Evolutionary conservation across 2,797 vertebrate genomes (phyloP).

Genomic region (Typhlichthys subterraneus): DNA sequence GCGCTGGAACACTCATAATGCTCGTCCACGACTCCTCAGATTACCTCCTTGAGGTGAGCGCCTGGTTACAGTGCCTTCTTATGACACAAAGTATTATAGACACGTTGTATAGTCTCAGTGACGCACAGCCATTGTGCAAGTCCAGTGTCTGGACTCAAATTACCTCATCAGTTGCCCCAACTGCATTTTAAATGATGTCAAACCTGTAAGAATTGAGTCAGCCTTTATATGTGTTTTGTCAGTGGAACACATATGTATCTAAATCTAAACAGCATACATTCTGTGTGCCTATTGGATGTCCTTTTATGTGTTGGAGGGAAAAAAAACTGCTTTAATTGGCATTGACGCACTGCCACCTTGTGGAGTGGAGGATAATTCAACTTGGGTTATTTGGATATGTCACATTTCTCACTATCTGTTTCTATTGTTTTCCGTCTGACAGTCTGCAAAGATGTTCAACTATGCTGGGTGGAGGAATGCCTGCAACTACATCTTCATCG

Average conservation of each 20-base stretch:
- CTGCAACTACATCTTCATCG: slow-evolving; percentile 93
- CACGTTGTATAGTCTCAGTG: background rate
- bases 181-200: background rate
- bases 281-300: background rate
- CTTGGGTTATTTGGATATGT: background rate
- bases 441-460: slow-evolving; percentile 98
- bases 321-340: background rate
- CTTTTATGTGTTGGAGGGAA: background rate
- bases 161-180: background rate
- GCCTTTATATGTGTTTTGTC: background rate
- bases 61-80: background rate
- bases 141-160: background rate
- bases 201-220: background rate
- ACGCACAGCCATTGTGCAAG: background rate
- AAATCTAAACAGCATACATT: too few species aligned
- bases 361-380: slow-evolving; percentile 35
- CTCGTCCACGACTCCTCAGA: slow-evolving; percentile 93
- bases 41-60: slow-evolving; percentile 89
- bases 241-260: too few species aligned
- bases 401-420: background rate
- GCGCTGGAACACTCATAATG: slow-evolving; percentile 93
- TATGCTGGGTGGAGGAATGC: slow-evolving; percentile 94
- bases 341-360: slow-evolving; percentile 55
- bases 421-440: slow-evolving; percentile 21
- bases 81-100: background rate